Conservation (phyloP, 2,888 invertebrate species). For the Macrophya alboannulata region DNA sequence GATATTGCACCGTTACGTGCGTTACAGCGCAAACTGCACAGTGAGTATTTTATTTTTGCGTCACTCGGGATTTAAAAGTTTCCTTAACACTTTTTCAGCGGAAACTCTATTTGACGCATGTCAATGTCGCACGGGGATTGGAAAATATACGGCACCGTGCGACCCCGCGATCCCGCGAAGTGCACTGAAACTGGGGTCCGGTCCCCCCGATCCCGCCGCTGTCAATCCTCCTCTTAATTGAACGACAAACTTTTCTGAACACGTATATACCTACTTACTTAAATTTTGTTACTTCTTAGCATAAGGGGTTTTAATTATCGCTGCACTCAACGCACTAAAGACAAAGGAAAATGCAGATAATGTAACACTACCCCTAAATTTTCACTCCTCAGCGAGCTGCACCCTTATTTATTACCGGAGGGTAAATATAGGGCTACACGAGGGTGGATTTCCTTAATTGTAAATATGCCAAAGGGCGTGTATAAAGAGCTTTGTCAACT, state of each 20-base stretch:
- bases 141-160: conserved; percentile 1
- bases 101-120: conserved; percentile 33
- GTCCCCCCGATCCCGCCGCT: not conserved
- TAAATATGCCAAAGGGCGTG: not conserved
- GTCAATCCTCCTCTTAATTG: conserved; percentile 39
- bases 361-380: not conserved
- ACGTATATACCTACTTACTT: not conserved
- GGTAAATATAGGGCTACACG: not conserved
- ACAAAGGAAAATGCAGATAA: not conserved
- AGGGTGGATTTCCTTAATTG: conserved; percentile 12
- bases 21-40: not conserved
- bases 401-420: conserved; percentile 18
- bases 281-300: conserved; percentile 13
- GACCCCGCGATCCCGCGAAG: not conserved
- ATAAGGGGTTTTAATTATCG: conserved; percentile 8
- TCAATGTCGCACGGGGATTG: conserved; percentile 37
- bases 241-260: conserved; percentile 6
- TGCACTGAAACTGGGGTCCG: not conserved
- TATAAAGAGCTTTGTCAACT: conserved; percentile 5
- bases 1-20: conserved; percentile 22
- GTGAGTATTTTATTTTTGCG: not conserved
- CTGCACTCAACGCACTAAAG: not conserved
- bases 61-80: conserved; percentile 15
- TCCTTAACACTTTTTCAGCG: conserved; percentile 6
- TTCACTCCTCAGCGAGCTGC: not conserved